Evolutionary conservation across 2,888 invertebrate genomes (phyloP).

Genomic region (Cyclophora albipunctata): DNA sequence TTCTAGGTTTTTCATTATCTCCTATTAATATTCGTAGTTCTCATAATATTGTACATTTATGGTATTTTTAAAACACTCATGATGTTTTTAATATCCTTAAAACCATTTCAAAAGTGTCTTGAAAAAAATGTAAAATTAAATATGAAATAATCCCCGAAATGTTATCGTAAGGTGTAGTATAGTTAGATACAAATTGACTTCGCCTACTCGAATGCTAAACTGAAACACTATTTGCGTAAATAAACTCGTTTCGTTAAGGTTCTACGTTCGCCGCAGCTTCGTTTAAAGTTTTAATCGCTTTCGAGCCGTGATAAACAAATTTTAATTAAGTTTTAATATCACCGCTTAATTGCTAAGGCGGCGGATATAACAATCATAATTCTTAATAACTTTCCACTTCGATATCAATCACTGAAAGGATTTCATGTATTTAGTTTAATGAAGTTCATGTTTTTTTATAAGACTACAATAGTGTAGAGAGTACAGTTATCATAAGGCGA

Average conservation of each 20-base stretch:
- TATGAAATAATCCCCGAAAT: neutral
- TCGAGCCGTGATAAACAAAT: constrained; percentile 73
- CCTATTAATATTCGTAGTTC: too few relatives aligned
- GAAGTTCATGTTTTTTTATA: too few relatives aligned
- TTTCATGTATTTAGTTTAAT: constrained; percentile 5
- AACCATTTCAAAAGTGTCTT: too few relatives aligned
- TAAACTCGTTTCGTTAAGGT: constrained; percentile 67
- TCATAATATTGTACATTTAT: too few relatives aligned
- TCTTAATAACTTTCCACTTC: constrained; percentile 47
- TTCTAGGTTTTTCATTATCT: too few relatives aligned
- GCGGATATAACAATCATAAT: constrained; percentile 59
- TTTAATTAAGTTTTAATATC: constrained; percentile 76
- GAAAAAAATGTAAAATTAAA: too few relatives aligned
- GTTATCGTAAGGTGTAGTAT: neutral
- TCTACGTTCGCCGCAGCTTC: constrained; percentile 61
- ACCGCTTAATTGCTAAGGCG: constrained; percentile 71
- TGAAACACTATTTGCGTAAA: constrained; percentile 61
- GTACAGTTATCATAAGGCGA: too few relatives aligned
- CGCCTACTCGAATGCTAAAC: constrained; percentile 29
- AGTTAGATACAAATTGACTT: constrained; percentile 13
- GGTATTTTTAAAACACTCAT: too few relatives aligned
- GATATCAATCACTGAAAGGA: constrained; percentile 10
- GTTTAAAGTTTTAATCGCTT: constrained; percentile 75
- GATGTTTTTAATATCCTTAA: too few relatives aligned
- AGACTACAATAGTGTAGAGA: too few relatives aligned